These are phyloP conservation scores for Pachyseris speciosa DNA, from an alignment of 64 coral and sea anemone genomes.

Conservation along the genomic window DNA sequence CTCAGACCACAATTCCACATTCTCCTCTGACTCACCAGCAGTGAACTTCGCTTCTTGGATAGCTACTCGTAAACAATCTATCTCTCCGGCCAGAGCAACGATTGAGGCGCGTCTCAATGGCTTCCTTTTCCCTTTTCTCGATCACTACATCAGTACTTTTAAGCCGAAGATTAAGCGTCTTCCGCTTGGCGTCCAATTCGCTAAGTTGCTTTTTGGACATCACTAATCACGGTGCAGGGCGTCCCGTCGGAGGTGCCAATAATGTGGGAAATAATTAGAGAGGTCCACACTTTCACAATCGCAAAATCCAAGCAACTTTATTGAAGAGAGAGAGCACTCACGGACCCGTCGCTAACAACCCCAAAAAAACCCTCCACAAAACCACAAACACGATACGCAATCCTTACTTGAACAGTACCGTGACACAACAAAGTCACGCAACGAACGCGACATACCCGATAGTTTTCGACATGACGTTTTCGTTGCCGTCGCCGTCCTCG, in stretches of 20 bases:
- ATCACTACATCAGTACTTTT: neutral
- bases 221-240: neutral
- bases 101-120: neutral
- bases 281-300: neutral
- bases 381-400: too few relatives aligned
- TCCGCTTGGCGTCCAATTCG: neutral
- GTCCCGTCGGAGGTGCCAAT: slow-evolving; percentile 17
- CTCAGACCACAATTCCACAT: neutral
- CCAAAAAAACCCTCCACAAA: too few relatives aligned
- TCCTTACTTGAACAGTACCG: too few relatives aligned
- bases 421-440: too few relatives aligned
- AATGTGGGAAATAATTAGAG: neutral
- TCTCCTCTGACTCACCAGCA: neutral
- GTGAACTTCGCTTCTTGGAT: neutral
- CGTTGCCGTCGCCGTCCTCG: too few relatives aligned
- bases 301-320: too few relatives aligned
- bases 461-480: too few relatives aligned
- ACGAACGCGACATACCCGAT: too few relatives aligned
- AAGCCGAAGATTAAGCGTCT: neutral
- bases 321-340: too few relatives aligned
- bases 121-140: neutral
- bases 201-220: neutral
- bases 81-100: neutral
- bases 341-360: too few relatives aligned
- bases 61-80: neutral